Base-by-base conservation (phyloP, 2,888 invertebrate species). In the Alcis repandata region DNA sequence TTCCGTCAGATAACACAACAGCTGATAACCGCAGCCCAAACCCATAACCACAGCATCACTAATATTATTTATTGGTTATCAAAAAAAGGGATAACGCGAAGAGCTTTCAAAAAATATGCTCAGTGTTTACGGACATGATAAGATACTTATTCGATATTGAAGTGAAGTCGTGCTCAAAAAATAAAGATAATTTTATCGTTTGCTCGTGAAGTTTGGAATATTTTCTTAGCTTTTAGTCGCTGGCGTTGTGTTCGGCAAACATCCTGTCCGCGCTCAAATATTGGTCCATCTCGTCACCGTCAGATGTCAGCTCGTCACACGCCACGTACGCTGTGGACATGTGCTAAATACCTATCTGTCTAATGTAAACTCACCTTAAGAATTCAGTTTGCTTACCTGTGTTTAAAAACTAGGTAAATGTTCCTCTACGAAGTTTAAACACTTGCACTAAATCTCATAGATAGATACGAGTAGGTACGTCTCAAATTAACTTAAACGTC, bases 231-330 rank as follows among this genome's bases (percentile, higher is more conserved):
- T 90, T 88, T 91, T 89, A 90, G 89, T 78, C 77, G 83, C 81
- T 80, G 74, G 79, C 82, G 85, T 86, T 87, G 88, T 87, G 83
- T 75, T 78, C 73, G 69, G 82, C 87, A 92, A 92, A 92, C 92
- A 92, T 92, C 92, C 92, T 92, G 92, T 78, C 83, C 75, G 66
- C 70, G 67, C 76, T 75, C 88, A 91, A 92, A 92, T 89, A 92
- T 92, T 90, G 82, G 82, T 76, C 79, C 79, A 83, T 82, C 82
- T 79, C 77, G 56, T 54, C 67, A 57, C 38, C 60, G 75, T 79
- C 83, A 74, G 74, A 76, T 82, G 79, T 79, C 82, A 79, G 78
- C 73, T 67, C 78, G 78, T 79, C 77, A 73, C 76, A 73, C 46
- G 68, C 74, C 75, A 66, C 89, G 87, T 88, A 88, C 86, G 74